Conservation (phyloP, 2,797 vertebrate genomes). For the Girardinus metallicus region DNA sequence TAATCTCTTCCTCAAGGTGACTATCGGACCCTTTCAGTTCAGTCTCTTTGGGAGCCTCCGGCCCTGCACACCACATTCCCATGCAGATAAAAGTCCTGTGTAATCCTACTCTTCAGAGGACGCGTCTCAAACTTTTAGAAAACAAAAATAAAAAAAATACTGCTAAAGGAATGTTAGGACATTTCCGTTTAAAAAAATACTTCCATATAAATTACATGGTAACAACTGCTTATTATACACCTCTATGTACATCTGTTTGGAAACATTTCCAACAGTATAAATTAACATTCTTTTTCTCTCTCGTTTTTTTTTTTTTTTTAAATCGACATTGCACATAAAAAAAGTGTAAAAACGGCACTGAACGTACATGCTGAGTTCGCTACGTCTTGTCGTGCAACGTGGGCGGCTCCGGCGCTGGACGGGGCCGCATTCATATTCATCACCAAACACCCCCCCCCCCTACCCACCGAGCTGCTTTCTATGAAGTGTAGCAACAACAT, state of each 20-base stretch:
- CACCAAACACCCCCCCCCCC: background rate
- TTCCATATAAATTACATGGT: constrained; percentile 76
- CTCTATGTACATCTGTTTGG: constrained; percentile 67
- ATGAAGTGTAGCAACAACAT: constrained; percentile 23
- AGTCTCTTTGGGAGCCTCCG: background rate
- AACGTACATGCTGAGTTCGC: constrained; percentile 48
- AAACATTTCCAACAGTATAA: constrained; percentile 76
- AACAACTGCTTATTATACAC: constrained; percentile 74
- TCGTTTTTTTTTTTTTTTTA: constrained; percentile 42
- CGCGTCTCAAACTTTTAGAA: constrained; percentile 12
- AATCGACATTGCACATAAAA: constrained; percentile 77
- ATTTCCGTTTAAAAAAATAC: constrained; percentile 78
- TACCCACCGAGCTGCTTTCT: background rate
- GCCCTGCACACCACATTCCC: constrained; percentile 11
- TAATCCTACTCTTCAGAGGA: constrained; percentile 34
- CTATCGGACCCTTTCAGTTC: background rate
- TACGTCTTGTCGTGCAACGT: constrained; percentile 30
- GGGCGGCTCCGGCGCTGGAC: constrained; percentile 52
- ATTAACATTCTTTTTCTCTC: constrained; percentile 77
- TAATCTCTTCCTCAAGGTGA: constrained; percentile 7
- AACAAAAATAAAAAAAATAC: constrained; percentile 28
- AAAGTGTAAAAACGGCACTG: constrained; percentile 71
- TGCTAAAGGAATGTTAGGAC: constrained; percentile 77
- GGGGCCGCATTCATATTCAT: background rate
- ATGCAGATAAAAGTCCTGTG: constrained; percentile 29